phyloP scores from a whole-genome alignment of 92 coral and sea anemone genomes.

The Muricea muricata region DNA sequence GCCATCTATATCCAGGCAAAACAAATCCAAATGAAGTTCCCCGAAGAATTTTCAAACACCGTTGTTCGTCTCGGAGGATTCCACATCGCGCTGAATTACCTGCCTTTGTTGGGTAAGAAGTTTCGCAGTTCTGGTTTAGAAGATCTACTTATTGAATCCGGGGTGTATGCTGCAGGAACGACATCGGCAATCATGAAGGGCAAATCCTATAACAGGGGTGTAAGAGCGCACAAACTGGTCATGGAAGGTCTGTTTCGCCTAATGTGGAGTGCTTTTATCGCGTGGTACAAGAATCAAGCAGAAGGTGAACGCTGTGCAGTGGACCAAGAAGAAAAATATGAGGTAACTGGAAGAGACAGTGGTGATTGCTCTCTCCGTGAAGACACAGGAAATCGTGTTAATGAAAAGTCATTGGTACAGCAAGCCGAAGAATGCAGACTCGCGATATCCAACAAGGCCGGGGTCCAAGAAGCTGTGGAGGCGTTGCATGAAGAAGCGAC shows the following conservation, averaged over 20 bases:
- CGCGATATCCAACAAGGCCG: conserved; percentile 36
- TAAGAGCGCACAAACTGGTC: conserved; percentile 47
- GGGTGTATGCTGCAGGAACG: conserved; percentile 52
- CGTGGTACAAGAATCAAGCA: no score
- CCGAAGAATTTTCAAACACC: conserved; percentile 65
- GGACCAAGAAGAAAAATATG: no score
- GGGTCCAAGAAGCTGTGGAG: conserved; percentile 33
- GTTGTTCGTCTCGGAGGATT: no score
- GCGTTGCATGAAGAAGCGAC: conserved; percentile 35
- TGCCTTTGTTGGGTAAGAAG: no score
- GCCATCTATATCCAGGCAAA: conserved; percentile 67
- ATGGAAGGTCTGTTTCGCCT: conserved; percentile 45
- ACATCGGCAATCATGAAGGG: conserved; percentile 26
- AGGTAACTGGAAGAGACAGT: conserved; percentile 17
- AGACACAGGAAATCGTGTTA: conserved; percentile 35
- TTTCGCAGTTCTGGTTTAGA: no score
- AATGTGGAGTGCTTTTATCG: conserved; percentile 25
- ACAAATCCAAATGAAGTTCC: conserved; percentile 60
- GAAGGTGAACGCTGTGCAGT: no score
- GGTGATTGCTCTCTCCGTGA: conserved; percentile 16
- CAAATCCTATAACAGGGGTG: conserved; percentile 28
- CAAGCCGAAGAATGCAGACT: conserved; percentile 57
- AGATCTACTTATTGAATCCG: conserved; percentile 64
- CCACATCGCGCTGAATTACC: no score
- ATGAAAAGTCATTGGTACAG: conserved; percentile 44